Evolutionary conservation across 2,888 invertebrate genomes (phyloP), one percentile per base, ranked within the genome.

Genomic region (Cephus rjabovi): DNA sequence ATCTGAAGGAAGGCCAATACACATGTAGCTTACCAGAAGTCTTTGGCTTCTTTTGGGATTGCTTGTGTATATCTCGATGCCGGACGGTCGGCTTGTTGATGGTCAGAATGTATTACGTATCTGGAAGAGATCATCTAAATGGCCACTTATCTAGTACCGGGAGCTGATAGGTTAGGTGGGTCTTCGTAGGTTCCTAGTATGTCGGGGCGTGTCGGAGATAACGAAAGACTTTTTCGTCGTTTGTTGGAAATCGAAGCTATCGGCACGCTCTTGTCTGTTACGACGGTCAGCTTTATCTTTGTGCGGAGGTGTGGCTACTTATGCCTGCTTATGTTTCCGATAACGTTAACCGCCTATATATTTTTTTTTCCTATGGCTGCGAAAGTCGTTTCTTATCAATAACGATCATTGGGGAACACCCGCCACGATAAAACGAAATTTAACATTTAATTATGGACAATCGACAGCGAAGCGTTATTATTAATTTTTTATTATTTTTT

Each of bases 171-270:
- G 85, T 84, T 84, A 86, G 83, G 76, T 76, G 79, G 77, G 70
- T 73, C 40, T 70, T 56, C 69, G 37, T 81, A 80, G 84, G 85
- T 86, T 87, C 85, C 85, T 83, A 87, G 31, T 71, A 34, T 89
- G 88, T 89, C 84, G 84, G 87, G 89, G 89, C 86, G 89, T 89
- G 89, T 89, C 86, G 82, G 80, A 83, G 86, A 88, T 87, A 89
- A 71, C 71, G 6, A 31, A 34, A 12, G 78, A 76, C 82, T 81
- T 83, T 85, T 88, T 84, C 84, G 85, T 87, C 84, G 83, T 85
- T 86, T 87, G 83, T 84, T 85, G 83, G 83, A 86, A 87, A 87
- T 87, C 82, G 81, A 83, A 87, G 86, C 87, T 86, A 83, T 83
- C 83, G 79, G 79, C 77, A 23, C 6, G 33, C 71, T 34, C 33